Evolutionary conservation across 2,888 invertebrate species (phyloP).

Genomic region (Caenorhabditis sp.): DNA sequence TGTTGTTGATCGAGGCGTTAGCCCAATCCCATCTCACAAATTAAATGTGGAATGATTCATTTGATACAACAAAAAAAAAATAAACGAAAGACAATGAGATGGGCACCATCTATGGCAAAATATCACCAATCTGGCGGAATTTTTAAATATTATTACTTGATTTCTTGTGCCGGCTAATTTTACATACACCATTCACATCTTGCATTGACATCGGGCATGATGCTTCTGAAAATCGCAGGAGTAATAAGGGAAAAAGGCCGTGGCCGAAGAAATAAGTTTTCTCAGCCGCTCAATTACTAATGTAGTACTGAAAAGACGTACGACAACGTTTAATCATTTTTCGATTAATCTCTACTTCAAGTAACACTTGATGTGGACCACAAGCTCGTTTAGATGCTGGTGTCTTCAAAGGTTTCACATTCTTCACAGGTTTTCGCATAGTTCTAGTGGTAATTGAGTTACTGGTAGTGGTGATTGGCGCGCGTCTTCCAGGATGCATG

Average conservation of each 20-base stretch:
- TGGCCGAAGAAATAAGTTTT: no score
- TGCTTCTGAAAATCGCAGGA: slow-evolving; percentile 48
- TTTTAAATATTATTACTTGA: neutral
- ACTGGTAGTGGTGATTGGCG: neutral
- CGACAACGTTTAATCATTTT: slow-evolving; percentile 52
- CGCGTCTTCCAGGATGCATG: slow-evolving; percentile 38
- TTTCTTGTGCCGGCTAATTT: slow-evolving; percentile 16
- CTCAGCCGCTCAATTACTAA: no score
- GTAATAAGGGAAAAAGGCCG: no score
- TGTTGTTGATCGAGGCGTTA: slow-evolving; percentile 27
- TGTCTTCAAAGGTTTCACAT: slow-evolving; percentile 8
- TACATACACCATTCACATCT: slow-evolving; percentile 49
- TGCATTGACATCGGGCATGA: slow-evolving; percentile 49
- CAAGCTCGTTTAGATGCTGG: slow-evolving; percentile 30
- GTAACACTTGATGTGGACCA: slow-evolving; percentile 43
- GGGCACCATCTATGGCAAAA: slow-evolving; percentile 11
- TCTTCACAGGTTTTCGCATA: slow-evolving; percentile 24
- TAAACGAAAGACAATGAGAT: neutral
- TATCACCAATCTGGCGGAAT: slow-evolving; percentile 6
- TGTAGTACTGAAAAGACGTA: slow-evolving; percentile 34
- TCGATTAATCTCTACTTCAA: slow-evolving; percentile 47
- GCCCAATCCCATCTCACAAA: slow-evolving; percentile 18
- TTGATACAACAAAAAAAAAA: slow-evolving; percentile 18
- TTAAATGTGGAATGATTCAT: slow-evolving; percentile 29
- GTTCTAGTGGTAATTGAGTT: neutral